phyloP scores from a whole-genome alignment of 2,797 vertebrate species.

The Channallabes apus region DNA sequence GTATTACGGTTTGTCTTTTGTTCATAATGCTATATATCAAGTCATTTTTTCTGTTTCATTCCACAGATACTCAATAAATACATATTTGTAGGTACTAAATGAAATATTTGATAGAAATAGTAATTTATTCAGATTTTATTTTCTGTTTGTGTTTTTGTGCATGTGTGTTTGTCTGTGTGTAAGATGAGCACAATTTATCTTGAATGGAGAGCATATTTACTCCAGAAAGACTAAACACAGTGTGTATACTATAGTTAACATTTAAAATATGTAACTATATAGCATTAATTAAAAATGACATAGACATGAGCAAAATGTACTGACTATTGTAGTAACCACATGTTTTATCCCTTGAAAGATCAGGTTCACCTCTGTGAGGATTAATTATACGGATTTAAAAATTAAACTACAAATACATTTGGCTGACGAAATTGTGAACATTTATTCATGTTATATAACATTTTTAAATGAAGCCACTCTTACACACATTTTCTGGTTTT shows the following conservation, averaged over 20 bases:
- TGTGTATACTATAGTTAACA: neutral
- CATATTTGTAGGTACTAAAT: neutral
- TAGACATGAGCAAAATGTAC: neutral
- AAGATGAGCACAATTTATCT: neutral
- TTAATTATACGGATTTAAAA: neutral
- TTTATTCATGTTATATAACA: neutral
- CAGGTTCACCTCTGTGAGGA: neutral
- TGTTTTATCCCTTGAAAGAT: neutral
- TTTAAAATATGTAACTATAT: neutral
- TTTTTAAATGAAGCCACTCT: slow-evolving; percentile 25
- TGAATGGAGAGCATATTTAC: neutral
- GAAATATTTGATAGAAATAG: neutral
- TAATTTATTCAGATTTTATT: neutral
- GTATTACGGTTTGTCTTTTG: slow-evolving; percentile 18
- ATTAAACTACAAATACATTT: neutral
- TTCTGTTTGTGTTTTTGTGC: neutral
- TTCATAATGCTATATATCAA: neutral
- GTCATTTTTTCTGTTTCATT: neutral
- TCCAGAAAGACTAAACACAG: neutral
- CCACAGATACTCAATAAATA: neutral
- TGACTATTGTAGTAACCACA: neutral
- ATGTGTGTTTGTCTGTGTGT: neutral
- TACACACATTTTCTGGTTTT: slow-evolving; percentile 15
- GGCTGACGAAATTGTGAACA: neutral
- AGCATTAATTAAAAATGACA: neutral